These are phyloP conservation scores for Pseudomyrmex sp. DNA, from an alignment of 1,140 invertebrate genomes.

Conservation along the genomic window DNA sequence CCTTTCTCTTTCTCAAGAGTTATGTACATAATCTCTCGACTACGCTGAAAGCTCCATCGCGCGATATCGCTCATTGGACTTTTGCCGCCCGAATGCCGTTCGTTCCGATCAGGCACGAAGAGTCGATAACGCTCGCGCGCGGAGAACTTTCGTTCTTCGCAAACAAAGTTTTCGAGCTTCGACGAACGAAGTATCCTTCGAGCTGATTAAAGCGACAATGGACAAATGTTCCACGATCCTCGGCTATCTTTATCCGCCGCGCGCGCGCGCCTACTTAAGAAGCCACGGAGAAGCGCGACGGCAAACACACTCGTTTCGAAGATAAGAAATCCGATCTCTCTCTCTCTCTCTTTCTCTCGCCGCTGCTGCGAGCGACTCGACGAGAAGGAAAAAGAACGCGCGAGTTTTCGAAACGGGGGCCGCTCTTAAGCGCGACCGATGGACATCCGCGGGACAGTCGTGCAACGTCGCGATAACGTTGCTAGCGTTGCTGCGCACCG, in stretches of 20 bases:
- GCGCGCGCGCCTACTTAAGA: conserved; percentile 23
- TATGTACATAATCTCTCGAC: neutral
- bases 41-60: conserved; percentile 50
- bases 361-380: too few relatives aligned
- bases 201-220: conserved; percentile 7
- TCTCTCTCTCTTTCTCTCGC: neutral
- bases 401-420: neutral
- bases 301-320: conserved; percentile 37
- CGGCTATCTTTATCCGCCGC: neutral
- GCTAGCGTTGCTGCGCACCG: neutral
- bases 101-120: too few relatives aligned
- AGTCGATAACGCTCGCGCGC: neutral
- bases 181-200: neutral
- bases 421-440: conserved; percentile 1
- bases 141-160: neutral
- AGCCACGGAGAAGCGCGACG: conserved; percentile 10
- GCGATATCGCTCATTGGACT: conserved; percentile 55
- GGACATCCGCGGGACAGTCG: conserved; percentile 3
- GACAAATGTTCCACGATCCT: neutral
- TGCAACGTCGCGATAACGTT: conserved; percentile 43
- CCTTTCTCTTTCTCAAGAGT: conserved; percentile 58
- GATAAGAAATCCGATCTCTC: conserved; percentile 28
- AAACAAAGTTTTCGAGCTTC: conserved; percentile 6
- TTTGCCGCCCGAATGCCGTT: conserved; percentile 41
- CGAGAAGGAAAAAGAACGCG: neutral